These are phyloP conservation scores for Scyliorhinus canicula DNA, from an alignment of 2,797 vertebrate genomes.

Conservation along the genomic window DNA sequence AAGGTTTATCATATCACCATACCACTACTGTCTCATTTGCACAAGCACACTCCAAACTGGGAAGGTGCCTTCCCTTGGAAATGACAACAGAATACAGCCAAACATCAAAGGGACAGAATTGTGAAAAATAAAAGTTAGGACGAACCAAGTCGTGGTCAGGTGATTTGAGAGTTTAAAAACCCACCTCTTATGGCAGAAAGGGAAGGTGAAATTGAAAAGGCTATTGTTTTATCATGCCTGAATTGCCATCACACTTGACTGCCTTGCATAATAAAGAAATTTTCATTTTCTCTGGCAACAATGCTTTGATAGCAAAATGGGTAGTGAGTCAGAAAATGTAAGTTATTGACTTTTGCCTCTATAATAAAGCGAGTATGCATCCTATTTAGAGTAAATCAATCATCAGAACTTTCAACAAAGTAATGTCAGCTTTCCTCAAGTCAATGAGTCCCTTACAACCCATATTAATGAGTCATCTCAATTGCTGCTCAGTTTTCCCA, in stretches of 20 bases:
- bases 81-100: neutral
- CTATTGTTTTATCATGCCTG: neutral
- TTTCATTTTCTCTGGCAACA: slow-evolving; percentile 20
- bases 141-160: neutral
- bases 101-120: neutral
- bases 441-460: neutral
- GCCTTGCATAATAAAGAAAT: slow-evolving; percentile 36
- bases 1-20: neutral
- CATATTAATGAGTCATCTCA: neutral
- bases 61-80: neutral
- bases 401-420: neutral
- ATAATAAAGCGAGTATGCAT: neutral
- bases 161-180: neutral
- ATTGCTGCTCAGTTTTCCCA: neutral
- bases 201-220: neutral
- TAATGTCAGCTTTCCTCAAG: neutral
- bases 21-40: neutral
- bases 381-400: neutral
- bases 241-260: neutral
- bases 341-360: neutral
- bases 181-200: neutral
- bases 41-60: neutral
- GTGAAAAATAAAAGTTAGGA: neutral
- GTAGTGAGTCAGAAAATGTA: neutral
- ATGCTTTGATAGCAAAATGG: neutral